Percentiles rank a stretch among this genome's conserved stretches.
These are phyloP conservation scores for Rotaria sp. DNA, from an alignment of 2,888 invertebrate species.

Conservation along the genomic window DNA sequence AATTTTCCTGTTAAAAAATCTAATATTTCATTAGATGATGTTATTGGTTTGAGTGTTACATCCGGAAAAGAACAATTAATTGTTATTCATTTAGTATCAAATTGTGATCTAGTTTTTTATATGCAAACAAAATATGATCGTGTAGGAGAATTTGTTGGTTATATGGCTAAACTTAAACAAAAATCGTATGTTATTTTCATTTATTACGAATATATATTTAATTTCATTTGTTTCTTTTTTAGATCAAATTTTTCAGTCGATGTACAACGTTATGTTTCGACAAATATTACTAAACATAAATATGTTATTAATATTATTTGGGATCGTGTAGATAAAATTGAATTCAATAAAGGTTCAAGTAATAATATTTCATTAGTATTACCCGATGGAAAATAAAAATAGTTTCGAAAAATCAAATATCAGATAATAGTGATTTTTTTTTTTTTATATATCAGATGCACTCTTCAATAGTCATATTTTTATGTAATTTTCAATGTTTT, in stretches of 20 bases:
- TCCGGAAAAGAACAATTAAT: background rate
- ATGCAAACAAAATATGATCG: background rate
- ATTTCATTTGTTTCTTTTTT: background rate
- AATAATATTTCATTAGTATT: background rate
- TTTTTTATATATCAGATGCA: too few relatives aligned
- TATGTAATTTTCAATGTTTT: too few relatives aligned
- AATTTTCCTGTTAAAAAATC: conserved; percentile 64
- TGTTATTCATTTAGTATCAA: background rate
- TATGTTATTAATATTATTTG: background rate
- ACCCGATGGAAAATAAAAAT: background rate
- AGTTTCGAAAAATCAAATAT: too few relatives aligned
- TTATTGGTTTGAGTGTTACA: conserved; percentile 22
- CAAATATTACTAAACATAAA: background rate
- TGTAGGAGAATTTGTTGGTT: background rate
- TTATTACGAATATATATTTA: background rate
- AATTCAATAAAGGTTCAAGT: background rate
- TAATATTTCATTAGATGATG: conserved; percentile 12
- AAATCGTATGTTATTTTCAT: background rate
- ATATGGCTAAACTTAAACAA: background rate
- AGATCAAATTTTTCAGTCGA: background rate
- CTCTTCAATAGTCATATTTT: too few relatives aligned
- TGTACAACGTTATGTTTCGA: background rate
- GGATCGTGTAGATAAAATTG: background rate
- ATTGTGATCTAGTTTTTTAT: background rate
- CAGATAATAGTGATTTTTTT: too few relatives aligned